These are phyloP conservation scores for Hyles vespertilio DNA, from an alignment of 1,140 invertebrate genomes.

Conservation along the genomic window DNA sequence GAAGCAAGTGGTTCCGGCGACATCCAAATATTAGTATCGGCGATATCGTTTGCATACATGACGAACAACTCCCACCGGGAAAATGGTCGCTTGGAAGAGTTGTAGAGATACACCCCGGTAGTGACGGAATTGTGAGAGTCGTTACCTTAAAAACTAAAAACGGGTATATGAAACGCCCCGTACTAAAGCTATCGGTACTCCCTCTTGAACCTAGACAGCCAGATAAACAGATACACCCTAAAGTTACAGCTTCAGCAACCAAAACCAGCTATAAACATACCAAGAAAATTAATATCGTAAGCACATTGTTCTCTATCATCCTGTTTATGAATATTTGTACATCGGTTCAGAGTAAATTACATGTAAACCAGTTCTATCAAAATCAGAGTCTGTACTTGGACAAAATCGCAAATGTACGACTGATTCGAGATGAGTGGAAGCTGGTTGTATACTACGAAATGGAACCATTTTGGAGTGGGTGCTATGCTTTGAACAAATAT, in stretches of 20 bases:
- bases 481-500: slow-evolving; percentile 6
- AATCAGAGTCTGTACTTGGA: slow-evolving; percentile 17
- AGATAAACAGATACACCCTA: neutral
- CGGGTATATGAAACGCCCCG: slow-evolving; percentile 6
- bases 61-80: slow-evolving; percentile 2
- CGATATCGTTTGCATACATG: slow-evolving; percentile 2
- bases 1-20: slow-evolving; percentile 1
- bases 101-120: slow-evolving; percentile 5
- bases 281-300: neutral
- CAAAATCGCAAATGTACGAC: slow-evolving; percentile 9
- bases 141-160: slow-evolving; percentile 8
- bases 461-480: slow-evolving; percentile 15
- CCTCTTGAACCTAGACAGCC: neutral
- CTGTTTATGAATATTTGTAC: neutral
- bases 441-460: slow-evolving; percentile 18
- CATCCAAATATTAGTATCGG: neutral
- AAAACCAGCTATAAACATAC: neutral
- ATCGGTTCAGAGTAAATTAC: neutral
- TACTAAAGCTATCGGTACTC: slow-evolving; percentile 5
- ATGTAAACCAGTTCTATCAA: neutral
- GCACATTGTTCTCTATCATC: neutral
- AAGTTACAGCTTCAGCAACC: neutral
- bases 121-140: slow-evolving; percentile 1
- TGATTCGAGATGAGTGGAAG: slow-evolving; percentile 18
- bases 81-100: slow-evolving; percentile 7